phyloP scores from a whole-genome alignment of 2,888 invertebrate genomes.

The Diarsia dahlii region DNA sequence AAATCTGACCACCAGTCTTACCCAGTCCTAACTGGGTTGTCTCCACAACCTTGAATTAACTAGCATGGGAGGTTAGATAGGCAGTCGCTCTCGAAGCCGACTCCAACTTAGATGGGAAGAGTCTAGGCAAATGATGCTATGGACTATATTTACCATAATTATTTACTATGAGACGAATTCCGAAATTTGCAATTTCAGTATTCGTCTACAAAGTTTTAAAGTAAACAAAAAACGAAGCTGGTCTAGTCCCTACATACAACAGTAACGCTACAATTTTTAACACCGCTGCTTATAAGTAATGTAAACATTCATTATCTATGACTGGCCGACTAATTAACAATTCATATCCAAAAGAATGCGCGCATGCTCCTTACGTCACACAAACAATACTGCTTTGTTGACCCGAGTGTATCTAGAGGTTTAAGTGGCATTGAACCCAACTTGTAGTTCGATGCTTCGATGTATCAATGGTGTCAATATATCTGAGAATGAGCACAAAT shows the following conservation, averaged over 20 bases:
- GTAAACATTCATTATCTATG: constrained; percentile 70
- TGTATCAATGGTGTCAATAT: constrained; percentile 78
- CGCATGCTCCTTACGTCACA: constrained; percentile 71
- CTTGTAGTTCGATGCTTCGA: constrained; percentile 70
- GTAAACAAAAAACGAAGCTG: constrained; percentile 3
- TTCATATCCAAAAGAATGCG: constrained; percentile 76
- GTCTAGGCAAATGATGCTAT: too few species aligned
- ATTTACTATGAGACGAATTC: not conserved
- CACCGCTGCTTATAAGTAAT: constrained; percentile 45
- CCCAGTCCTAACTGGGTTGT: too few species aligned
- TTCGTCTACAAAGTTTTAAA: not conserved
- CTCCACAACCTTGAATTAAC: too few species aligned
- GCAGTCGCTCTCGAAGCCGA: too few species aligned
- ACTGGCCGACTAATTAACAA: constrained; percentile 73
- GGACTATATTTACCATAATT: too few species aligned
- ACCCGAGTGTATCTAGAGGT: constrained; percentile 64
- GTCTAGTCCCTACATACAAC: not conserved
- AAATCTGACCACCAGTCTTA: too few species aligned
- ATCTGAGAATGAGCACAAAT: constrained; percentile 75
- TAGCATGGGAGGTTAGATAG: too few species aligned
- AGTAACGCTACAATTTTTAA: constrained; percentile 31
- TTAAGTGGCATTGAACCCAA: constrained; percentile 78
- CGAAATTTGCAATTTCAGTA: not conserved
- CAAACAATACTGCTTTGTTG: constrained; percentile 72
- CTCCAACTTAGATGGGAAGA: too few species aligned